Evolutionary conservation across 2,888 invertebrate genomes (phyloP).

Genomic region (Smittia sp.): DNA sequence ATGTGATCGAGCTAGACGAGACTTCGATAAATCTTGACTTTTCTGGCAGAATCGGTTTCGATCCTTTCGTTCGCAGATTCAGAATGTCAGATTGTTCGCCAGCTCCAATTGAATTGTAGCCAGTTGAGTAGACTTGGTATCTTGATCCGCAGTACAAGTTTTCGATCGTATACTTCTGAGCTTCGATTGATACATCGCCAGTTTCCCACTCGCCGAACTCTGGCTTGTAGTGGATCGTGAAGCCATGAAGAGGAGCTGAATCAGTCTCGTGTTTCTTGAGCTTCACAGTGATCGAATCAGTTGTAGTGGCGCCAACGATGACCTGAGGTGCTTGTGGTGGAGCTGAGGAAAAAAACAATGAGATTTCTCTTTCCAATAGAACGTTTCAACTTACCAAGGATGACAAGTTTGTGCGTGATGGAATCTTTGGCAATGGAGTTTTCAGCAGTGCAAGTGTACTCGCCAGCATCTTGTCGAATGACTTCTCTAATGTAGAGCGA

Average conservation of each 20-base stretch:
- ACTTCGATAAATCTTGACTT: slow-evolving; percentile 89
- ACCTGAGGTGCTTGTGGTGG: slow-evolving; percentile 76
- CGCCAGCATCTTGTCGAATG: slow-evolving; percentile 85
- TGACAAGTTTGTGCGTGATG: slow-evolving; percentile 83
- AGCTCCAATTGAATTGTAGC: slow-evolving; percentile 90
- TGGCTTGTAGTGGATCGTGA: slow-evolving; percentile 88
- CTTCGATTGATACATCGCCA: slow-evolving; percentile 72
- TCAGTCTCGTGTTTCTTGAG: slow-evolving; percentile 72
- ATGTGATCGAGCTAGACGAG: slow-evolving; percentile 86
- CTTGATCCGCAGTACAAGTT: slow-evolving; percentile 88
- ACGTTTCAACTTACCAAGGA: slow-evolving; percentile 64
- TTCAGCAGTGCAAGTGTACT: slow-evolving; percentile 90
- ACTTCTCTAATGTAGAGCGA: slow-evolving; percentile 88
- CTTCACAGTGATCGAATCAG: slow-evolving; percentile 70
- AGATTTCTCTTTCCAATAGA: not conserved
- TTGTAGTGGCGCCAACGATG: slow-evolving; percentile 70
- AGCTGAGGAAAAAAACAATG: slow-evolving; percentile 53
- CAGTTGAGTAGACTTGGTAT: slow-evolving; percentile 90
- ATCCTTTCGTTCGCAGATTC: slow-evolving; percentile 86
- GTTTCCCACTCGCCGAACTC: slow-evolving; percentile 95
- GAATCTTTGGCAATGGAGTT: slow-evolving; percentile 91
- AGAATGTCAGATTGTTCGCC: slow-evolving; percentile 87
- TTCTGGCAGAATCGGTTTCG: slow-evolving; percentile 88
- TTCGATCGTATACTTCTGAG: slow-evolving; percentile 80
- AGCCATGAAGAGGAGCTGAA: slow-evolving; percentile 86